Conservation (phyloP, 2,113 vertebrate species). For the Nothocercus nigrocapillus region DNA sequence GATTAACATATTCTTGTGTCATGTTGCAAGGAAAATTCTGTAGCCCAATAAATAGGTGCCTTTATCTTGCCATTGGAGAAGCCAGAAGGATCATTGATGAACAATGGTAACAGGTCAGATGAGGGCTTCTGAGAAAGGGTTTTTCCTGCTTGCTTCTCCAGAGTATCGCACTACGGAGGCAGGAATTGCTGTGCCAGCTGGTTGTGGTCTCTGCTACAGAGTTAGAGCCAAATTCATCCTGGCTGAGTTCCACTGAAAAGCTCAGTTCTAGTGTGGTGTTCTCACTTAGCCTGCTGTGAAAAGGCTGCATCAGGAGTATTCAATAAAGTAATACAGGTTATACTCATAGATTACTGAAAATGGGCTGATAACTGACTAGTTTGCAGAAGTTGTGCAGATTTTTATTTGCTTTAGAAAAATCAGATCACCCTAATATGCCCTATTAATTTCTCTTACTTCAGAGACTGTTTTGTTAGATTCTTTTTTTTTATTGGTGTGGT, state of each 20-base stretch:
- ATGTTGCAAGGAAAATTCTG: not conserved
- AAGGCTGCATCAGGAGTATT: not conserved
- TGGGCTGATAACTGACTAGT: not conserved
- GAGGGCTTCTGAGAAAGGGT: not conserved
- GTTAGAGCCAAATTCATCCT: not conserved
- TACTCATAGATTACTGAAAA: not conserved
- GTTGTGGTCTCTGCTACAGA: not conserved
- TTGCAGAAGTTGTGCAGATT: not conserved
- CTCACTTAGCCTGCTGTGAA: not conserved
- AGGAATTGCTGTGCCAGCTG: not conserved
- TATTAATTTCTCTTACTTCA: not conserved
- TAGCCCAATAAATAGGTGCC: not conserved
- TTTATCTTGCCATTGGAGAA: not conserved
- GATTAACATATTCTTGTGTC: not conserved
- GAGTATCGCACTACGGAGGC: not conserved
- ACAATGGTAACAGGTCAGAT: not conserved
- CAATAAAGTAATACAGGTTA: not conserved
- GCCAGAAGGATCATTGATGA: not conserved
- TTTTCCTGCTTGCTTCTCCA: not conserved
- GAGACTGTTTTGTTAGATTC: not conserved
- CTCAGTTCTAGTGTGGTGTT: fast-evolving
- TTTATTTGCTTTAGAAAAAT: not conserved
- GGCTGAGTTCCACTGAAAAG: not conserved
- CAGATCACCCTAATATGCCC: not conserved
- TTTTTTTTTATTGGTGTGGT: slow-evolving; percentile 9